Evolutionary conservation across 2,888 invertebrate species (phyloP), one percentile per base, ranked within the genome.

Genomic region (Molanna angustata): DNA sequence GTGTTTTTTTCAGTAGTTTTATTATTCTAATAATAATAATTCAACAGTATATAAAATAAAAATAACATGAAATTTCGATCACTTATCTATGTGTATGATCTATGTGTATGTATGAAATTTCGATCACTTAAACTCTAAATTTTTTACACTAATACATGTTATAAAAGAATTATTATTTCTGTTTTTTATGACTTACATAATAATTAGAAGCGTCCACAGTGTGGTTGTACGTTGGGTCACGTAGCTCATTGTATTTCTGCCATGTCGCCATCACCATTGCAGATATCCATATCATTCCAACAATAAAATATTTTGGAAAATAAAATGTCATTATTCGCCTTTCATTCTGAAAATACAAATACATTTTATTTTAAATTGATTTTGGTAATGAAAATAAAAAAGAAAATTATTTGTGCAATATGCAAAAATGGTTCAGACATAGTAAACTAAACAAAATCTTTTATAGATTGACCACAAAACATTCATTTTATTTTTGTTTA

Each of bases 141-240:
- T n/a, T n/a, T n/a, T n/a, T n/a, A n/a, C n/a, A n/a, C n/a, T n/a
- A n/a, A n/a, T n/a, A n/a, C n/a, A n/a, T n/a, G n/a, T n/a, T n/a
- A n/a, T n/a, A n/a, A n/a, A n/a, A n/a, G n/a, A n/a, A n/a, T n/a
- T n/a, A n/a, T n/a, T n/a, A n/a, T n/a, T n/a, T n/a, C n/a, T n/a
- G n/a, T n/a, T n/a, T n/a, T n/a, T n/a, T n/a, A n/a, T n/a, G n/a
- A 7, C 27, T 82, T 71, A 91, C 92, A 64, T 88, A 84, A 69
- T 90, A 93, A 71, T 90, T 88, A 6, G 84, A 81, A 2, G 88
- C 85, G 66, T 93, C 92, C 60, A 89, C 82, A 64, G 85, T 83
- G 67, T 94, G 94, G 69, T 93, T 93, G 69, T 90, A 96, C 0
- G 94, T 94, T 0, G 96, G 96, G 72, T 97, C 95, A 61, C 85